phyloP scores from a whole-genome alignment of 2,797 vertebrate species.

The Phataginus tetradactyla region DNA sequence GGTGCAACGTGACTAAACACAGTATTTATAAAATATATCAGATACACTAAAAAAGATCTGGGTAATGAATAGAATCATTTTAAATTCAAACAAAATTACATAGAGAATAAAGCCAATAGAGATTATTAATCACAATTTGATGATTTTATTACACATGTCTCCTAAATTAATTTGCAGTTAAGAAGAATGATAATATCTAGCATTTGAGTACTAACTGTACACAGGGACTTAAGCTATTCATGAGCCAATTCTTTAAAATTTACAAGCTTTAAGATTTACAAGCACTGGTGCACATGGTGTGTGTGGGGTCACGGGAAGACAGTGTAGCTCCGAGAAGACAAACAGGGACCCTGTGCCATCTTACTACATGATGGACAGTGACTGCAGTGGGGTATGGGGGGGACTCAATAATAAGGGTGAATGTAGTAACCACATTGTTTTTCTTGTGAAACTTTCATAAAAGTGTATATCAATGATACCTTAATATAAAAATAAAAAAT shows the following conservation, averaged over 20 bases:
- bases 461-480: no score
- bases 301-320: no score
- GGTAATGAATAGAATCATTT: background rate
- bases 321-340: no score
- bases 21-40: background rate
- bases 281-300: no score
- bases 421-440: no score
- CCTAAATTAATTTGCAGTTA: background rate
- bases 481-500: no score
- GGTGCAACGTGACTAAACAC: background rate
- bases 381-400: no score
- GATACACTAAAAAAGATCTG: background rate
- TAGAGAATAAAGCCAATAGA: background rate
- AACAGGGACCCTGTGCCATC: no score
- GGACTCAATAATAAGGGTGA: no score
- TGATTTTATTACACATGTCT: background rate
- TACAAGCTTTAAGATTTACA: no score
- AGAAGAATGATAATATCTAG: background rate
- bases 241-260: background rate
- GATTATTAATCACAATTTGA: background rate
- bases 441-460: no score
- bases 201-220: background rate
- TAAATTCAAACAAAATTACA: background rate
- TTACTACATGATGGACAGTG: no score
- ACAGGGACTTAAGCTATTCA: background rate